Evolutionary conservation across 2,113 vertebrate species (phyloP).

Genomic region (Sarotherodon lohbergeri): DNA sequence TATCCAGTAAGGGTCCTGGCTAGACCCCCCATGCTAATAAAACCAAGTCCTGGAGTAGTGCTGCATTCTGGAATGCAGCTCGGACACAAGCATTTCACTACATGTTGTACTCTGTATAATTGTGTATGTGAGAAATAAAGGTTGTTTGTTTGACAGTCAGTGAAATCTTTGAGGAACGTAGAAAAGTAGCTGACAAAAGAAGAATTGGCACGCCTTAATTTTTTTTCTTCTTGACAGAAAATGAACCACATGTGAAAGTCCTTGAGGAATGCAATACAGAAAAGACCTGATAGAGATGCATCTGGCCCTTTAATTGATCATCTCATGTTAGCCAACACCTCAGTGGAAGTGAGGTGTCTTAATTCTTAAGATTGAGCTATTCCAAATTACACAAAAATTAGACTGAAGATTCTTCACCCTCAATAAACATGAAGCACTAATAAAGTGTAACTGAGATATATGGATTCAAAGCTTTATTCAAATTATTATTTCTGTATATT

Average conservation of each 20-base stretch:
- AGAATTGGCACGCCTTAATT: not conserved
- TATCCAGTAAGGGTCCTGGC: not conserved
- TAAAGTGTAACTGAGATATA: too few species aligned
- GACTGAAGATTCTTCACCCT: too few species aligned
- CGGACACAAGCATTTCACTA: not conserved
- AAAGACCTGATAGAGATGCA: not conserved
- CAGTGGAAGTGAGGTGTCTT: not conserved
- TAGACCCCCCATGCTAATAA: not conserved
- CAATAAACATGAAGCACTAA: too few species aligned
- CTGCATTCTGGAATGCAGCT: not conserved
- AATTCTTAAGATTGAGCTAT: not conserved
- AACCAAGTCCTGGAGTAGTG: not conserved
- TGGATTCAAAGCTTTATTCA: not conserved
- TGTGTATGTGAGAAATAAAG: not conserved
- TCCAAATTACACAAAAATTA: not conserved
- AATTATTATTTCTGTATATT: not conserved
- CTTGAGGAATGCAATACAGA: not conserved
- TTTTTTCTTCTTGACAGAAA: not conserved
- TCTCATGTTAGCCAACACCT: not conserved
- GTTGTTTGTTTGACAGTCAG: not conserved
- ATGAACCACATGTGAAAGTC: not conserved
- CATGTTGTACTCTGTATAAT: not conserved
- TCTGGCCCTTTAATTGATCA: not conserved
- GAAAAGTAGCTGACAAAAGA: not conserved
- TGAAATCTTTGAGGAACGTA: not conserved